A percentile compares a stretch with the other conserved stretches of the same genome.
These are phyloP conservation scores for Oostethus manadensis DNA, from an alignment of 2,113 vertebrate species.

Conservation along the genomic window DNA sequence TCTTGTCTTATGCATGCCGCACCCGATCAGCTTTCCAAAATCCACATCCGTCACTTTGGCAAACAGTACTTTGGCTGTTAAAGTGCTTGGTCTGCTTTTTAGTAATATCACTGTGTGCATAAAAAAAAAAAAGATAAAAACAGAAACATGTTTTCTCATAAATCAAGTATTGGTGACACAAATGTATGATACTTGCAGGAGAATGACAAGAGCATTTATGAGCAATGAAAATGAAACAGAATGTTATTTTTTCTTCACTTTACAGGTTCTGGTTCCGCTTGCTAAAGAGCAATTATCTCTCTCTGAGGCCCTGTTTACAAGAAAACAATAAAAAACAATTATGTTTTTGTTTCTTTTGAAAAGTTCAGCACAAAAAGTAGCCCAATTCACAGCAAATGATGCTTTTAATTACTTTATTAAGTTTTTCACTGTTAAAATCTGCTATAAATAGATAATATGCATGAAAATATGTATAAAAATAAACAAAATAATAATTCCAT, in stretches of 20 bases:
- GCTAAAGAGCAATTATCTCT: neutral
- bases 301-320: neutral
- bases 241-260: neutral
- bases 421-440: too few relatives aligned
- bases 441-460: neutral
- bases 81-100: neutral
- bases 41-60: conserved; percentile 1
- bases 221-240: neutral
- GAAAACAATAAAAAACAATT: too few relatives aligned
- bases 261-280: neutral
- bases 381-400: too few relatives aligned
- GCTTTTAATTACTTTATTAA: too few relatives aligned
- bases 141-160: neutral
- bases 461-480: neutral
- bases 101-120: conserved; percentile 2
- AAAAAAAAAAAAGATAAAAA: conserved; percentile 5
- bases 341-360: too few relatives aligned
- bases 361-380: too few relatives aligned
- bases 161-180: neutral
- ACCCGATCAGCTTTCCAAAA: conserved; percentile 10
- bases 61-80: neutral
- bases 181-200: neutral
- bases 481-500: neutral
- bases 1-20: conserved; percentile 5
- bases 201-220: neutral